A percentile compares a stretch with the other conserved stretches of the same genome.
phyloP scores from a whole-genome alignment of 2,888 invertebrate species.

The Mayetiola destructor region DNA sequence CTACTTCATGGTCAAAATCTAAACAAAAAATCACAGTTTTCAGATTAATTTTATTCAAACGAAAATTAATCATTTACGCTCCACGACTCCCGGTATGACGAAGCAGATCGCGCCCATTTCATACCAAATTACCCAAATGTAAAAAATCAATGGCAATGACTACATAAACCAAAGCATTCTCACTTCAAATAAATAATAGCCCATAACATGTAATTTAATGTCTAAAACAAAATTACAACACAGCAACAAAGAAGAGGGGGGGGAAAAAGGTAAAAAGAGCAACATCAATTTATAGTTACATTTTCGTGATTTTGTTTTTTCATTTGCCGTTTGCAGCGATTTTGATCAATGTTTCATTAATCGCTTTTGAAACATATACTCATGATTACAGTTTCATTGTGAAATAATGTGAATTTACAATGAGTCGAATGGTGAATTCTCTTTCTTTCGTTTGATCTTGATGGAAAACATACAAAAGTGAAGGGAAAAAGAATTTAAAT shows the following conservation, averaged over 20 bases:
- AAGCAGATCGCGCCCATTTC: no score
- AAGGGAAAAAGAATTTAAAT: not conserved
- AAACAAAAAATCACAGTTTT: no score
- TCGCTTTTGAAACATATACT: not conserved
- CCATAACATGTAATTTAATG: conserved; percentile 1
- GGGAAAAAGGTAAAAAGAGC: no score
- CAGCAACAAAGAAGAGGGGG: not conserved
- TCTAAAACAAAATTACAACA: not conserved
- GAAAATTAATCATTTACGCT: no score
- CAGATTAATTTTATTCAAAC: no score
- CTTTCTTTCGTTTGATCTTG: no score
- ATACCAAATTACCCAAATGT: not conserved
- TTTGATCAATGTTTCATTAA: not conserved
- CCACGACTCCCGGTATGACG: not conserved
- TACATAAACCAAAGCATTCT: not conserved
- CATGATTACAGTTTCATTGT: no score
- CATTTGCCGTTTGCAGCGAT: no score
- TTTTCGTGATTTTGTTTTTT: not conserved
- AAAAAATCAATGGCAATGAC: not conserved
- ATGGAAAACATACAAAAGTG: no score
- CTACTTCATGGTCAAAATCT: no score
- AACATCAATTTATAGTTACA: conserved; percentile 2
- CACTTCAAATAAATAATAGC: not conserved
- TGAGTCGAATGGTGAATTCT: no score
- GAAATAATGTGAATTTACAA: no score